Conservation (phyloP, 1,140 invertebrate species). For the Tyrophagus putrescentiae region DNA sequence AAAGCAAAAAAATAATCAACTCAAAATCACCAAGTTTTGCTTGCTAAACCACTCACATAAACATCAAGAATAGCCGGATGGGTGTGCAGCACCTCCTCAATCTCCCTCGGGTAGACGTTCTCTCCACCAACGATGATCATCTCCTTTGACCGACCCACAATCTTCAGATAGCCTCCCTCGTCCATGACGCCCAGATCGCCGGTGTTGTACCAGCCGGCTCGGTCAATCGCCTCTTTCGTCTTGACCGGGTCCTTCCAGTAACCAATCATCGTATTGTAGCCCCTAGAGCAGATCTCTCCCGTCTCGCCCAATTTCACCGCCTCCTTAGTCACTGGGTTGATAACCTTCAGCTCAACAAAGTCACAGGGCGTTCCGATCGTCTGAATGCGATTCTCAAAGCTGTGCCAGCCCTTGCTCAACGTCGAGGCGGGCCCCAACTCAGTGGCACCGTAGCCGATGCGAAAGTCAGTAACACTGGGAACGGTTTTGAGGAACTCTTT, state of each 20-base stretch:
- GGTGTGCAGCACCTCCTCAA: conserved; percentile 33
- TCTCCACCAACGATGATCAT: conserved; percentile 27
- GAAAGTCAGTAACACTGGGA: conserved; percentile 11
- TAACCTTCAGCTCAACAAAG: conserved; percentile 59
- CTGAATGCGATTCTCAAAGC: neutral
- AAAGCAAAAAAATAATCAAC: neutral
- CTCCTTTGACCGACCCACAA: conserved; percentile 52
- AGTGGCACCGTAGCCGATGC: conserved; percentile 24
- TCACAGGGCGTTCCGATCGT: conserved; percentile 49
- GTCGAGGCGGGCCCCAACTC: conserved; percentile 17
- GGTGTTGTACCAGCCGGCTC: conserved; percentile 71
- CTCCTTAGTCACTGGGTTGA: conserved; percentile 43
- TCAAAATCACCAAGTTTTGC: neutral
- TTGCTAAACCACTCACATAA: conserved; percentile 33
- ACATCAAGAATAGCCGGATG: conserved; percentile 43
- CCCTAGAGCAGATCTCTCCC: conserved; percentile 68
- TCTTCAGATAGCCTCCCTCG: conserved; percentile 55
- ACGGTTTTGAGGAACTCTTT: neutral
- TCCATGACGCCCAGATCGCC: conserved; percentile 63
- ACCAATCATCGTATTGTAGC: conserved; percentile 63
- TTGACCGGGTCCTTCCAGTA: conserved; percentile 71
- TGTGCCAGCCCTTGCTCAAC: neutral
- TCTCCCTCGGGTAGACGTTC: conserved; percentile 27
- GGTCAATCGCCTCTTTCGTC: conserved; percentile 52
- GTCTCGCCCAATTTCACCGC: conserved; percentile 26